Conservation (phyloP, 2,888 invertebrate species). For the Proisotoma minuta region DNA sequence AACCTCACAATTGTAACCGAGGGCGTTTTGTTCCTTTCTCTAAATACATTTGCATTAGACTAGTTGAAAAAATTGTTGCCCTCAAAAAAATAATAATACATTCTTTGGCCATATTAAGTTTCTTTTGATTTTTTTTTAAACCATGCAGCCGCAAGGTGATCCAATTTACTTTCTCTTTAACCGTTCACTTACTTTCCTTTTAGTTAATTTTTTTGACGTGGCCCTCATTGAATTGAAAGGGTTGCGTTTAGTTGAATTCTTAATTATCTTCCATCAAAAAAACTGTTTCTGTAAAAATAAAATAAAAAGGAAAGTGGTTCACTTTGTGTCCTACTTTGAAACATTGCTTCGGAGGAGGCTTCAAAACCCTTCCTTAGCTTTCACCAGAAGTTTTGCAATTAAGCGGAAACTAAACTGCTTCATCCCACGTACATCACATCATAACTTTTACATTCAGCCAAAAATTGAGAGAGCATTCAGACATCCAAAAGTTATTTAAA, state of each 20-base stretch:
- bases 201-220: constrained; percentile 1
- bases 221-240: neutral
- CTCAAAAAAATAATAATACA: constrained; percentile 8
- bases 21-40: no score
- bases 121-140: constrained; percentile 10
- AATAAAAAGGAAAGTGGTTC: neutral
- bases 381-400: constrained; percentile 5
- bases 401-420: constrained; percentile 1
- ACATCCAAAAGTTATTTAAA: no score
- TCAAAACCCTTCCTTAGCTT: neutral
- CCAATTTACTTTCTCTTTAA: constrained; percentile 19
- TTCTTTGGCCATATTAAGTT: constrained; percentile 8
- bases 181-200: constrained; percentile 18
- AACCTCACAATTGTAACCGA: no score
- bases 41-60: neutral
- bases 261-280: constrained; percentile 13
- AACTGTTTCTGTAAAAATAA: constrained; percentile 5
- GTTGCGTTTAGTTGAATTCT: constrained; percentile 1
- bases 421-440: neutral
- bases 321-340: neutral
- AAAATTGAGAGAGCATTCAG: neutral
- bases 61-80: neutral
- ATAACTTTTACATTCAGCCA: neutral
- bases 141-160: constrained; percentile 16
- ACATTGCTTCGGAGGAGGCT: neutral